A percentile compares a stretch with the other conserved stretches of the same genome.
phyloP scores from a whole-genome alignment of 2,888 invertebrate genomes.

The Nomada hirtipes region DNA sequence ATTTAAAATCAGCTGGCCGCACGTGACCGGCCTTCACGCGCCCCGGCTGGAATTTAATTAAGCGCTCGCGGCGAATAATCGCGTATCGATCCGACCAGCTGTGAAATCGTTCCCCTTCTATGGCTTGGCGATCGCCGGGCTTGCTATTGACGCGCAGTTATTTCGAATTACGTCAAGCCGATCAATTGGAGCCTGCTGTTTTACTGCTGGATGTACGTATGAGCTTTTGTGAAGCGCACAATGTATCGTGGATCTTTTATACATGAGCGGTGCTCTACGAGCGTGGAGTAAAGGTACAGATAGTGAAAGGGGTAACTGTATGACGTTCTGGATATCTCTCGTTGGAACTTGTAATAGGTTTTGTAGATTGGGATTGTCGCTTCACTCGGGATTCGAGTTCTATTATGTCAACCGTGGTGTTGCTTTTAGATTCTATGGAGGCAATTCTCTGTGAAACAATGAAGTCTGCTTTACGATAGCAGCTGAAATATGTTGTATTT shows the following conservation, averaged over 20 bases:
- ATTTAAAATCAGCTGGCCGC: slow-evolving; percentile 22
- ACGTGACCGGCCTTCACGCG: background rate
- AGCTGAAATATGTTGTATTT: no score
- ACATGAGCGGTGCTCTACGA: no score
- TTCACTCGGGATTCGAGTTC: no score
- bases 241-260: background rate
- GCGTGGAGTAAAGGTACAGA: no score
- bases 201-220: background rate
- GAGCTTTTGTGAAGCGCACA: background rate
- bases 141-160: background rate
- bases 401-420: no score
- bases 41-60: slow-evolving; percentile 43
- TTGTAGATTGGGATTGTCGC: no score
- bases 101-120: slow-evolving; percentile 2
- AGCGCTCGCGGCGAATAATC: slow-evolving; percentile 32
- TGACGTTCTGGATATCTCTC: no score
- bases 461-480: no score
- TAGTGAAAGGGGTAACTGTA: no score
- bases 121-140: background rate
- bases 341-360: no score
- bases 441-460: no score
- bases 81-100: background rate
- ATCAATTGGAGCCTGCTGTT: background rate
- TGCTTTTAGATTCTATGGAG: no score
- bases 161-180: background rate